These are phyloP conservation scores for Grammomys surdaster DNA, from an alignment of 2,113 vertebrate genomes.

Conservation along the genomic window DNA sequence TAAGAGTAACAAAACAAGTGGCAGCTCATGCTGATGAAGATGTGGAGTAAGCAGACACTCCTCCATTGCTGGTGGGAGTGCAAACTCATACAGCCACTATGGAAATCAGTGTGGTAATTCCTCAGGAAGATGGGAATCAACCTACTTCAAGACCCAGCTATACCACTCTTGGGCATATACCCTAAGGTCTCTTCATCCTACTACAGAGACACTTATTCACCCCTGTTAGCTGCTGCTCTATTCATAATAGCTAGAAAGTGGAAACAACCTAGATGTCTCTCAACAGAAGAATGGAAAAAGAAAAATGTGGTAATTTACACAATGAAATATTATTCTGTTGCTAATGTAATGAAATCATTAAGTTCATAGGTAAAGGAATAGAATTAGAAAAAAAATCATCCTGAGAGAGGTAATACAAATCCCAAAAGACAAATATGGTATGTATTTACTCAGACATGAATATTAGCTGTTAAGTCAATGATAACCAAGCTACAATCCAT, in stretches of 20 bases:
- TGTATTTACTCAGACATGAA: not conserved
- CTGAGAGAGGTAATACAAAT: fast-evolving
- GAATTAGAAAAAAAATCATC: not conserved
- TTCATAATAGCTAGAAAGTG: not conserved
- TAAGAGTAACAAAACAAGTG: not conserved
- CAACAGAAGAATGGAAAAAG: not conserved
- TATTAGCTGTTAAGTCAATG: not conserved
- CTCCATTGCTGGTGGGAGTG: not conserved
- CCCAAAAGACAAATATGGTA: not conserved
- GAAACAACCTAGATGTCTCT: not conserved
- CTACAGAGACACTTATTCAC: not conserved
- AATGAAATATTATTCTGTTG: not conserved
- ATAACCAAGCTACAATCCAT: not conserved
- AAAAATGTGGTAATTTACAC: not conserved
- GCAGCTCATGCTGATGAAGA: not conserved
- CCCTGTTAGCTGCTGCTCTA: too few relatives aligned
- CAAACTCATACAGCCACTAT: not conserved
- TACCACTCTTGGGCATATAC: not conserved
- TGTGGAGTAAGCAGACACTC: not conserved
- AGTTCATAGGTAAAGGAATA: not conserved
- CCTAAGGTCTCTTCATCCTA: not conserved
- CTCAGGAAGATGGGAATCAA: not conserved
- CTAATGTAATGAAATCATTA: not conserved
- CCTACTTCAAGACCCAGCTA: not conserved
- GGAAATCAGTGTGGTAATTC: not conserved